These are phyloP conservation scores for Octomys mimax DNA, from an alignment of 2,797 vertebrate species.

Conservation along the genomic window DNA sequence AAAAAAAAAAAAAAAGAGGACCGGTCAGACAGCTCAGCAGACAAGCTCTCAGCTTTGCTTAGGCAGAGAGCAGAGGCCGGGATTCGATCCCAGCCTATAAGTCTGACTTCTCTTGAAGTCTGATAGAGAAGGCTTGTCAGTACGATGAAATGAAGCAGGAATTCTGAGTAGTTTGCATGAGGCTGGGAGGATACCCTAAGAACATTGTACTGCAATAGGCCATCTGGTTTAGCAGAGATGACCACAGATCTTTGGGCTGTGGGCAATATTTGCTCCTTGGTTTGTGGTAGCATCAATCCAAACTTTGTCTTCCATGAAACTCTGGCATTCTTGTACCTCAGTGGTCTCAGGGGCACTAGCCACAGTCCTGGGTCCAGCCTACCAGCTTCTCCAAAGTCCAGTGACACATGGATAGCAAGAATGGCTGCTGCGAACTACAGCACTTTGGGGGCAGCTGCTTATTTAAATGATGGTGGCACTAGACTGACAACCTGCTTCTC, in stretches of 20 bases:
- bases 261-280: not conserved
- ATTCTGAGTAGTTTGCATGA: not conserved
- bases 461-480: not conserved
- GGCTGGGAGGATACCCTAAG: not conserved
- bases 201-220: too few relatives aligned
- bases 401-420: not conserved
- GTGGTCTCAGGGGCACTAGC: not conserved
- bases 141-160: not conserved
- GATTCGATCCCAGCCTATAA: too few relatives aligned
- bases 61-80: too few relatives aligned
- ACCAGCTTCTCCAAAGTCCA: not conserved
- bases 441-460: too few relatives aligned
- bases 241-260: not conserved
- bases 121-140: not conserved
- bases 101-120: not conserved
- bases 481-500: not conserved
- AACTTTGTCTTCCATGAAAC: not conserved
- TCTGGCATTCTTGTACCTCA: not conserved
- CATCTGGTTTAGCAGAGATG: not conserved
- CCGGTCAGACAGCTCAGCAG: not conserved
- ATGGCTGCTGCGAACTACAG: not conserved
- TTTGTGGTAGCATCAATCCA: not conserved
- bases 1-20: not conserved
- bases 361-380: not conserved
- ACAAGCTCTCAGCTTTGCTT: too few relatives aligned